A percentile compares a stretch with the other conserved stretches of the same genome.
These are phyloP conservation scores for Heterodera schachtii DNA, from an alignment of 1,140 invertebrate species.

Conservation along the genomic window DNA sequence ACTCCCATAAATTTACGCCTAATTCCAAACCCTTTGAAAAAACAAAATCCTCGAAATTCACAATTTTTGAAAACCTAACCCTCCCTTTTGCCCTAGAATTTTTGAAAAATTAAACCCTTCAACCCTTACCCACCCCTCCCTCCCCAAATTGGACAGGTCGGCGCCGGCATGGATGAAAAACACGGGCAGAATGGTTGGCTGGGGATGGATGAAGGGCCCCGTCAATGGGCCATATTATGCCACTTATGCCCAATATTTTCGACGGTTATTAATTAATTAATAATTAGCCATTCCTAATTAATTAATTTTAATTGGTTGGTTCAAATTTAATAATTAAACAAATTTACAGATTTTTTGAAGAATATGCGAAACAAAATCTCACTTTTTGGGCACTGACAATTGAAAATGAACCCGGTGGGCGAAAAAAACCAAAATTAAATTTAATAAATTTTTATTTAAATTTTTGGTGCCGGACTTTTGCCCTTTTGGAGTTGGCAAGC, in stretches of 20 bases:
- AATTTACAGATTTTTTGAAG: conserved; percentile 71
- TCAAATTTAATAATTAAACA: no score
- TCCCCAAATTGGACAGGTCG: conserved; percentile 70
- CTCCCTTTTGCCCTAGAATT: not conserved
- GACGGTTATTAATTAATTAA: conserved; percentile 69
- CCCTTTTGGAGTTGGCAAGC: conserved; percentile 73
- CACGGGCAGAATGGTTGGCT: conserved; percentile 71
- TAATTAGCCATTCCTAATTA: not conserved
- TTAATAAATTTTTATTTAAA: no score
- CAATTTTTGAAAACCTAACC: no score
- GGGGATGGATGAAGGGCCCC: conserved; percentile 71
- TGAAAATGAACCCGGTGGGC: conserved; percentile 71
- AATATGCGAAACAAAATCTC: conserved; percentile 70
- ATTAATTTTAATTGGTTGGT: no score
- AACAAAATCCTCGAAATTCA: no score
- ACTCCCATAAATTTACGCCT: no score
- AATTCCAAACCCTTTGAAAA: no score
- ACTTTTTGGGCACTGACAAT: conserved; percentile 73
- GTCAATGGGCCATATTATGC: conserved; percentile 74
- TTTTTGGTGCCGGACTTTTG: conserved; percentile 48
- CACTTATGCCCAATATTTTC: conserved; percentile 79
- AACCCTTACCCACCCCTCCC: no score
- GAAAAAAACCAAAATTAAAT: not conserved
- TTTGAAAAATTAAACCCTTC: no score
- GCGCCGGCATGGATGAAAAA: conserved; percentile 91